These are phyloP conservation scores for Sialis fuliginosa DNA, from an alignment of 2,888 invertebrate genomes.

Conservation along the genomic window DNA sequence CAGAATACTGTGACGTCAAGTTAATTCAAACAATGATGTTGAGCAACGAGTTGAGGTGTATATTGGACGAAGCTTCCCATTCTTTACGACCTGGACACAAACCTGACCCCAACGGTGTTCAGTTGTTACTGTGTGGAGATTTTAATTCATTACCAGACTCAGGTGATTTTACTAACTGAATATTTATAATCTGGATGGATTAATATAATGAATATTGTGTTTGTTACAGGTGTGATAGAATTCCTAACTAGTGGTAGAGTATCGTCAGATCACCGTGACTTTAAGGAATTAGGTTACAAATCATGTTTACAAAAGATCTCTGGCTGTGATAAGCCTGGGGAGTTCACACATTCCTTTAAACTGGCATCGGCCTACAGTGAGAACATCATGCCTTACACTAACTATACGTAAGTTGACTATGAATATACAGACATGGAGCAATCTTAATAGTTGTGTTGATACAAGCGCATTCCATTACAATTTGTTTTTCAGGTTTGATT, in stretches of 20 bases:
- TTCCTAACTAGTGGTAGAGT: conserved; percentile 85
- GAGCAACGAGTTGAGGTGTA: conserved; percentile 78
- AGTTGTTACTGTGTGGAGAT: conserved; percentile 90
- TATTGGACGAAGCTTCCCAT: conserved; percentile 72
- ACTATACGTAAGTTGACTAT: conserved; percentile 70
- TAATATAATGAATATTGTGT: neutral
- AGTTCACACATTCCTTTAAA: conserved; percentile 92
- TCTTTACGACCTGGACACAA: conserved; percentile 56
- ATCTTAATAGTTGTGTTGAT: too few relatives aligned
- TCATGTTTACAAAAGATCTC: conserved; percentile 77
- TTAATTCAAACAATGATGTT: conserved; percentile 99
- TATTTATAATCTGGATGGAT: neutral
- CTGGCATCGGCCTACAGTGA: conserved; percentile 89
- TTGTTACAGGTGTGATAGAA: conserved; percentile 66
- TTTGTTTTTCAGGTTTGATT: conserved; percentile 67
- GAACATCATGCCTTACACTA: conserved; percentile 94
- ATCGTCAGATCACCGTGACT: conserved; percentile 82
- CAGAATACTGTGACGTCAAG: conserved; percentile 98
- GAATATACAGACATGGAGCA: neutral
- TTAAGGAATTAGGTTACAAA: conserved; percentile 90
- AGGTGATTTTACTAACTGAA: conserved; percentile 31
- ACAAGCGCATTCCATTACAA: neutral
- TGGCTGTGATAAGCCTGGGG: conserved; percentile 65
- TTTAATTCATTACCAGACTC: conserved; percentile 97
- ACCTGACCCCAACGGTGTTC: conserved; percentile 63